Base-by-base conservation (phyloP, 2,797 vertebrate species). In the Eidolon dupreanum region DNA sequence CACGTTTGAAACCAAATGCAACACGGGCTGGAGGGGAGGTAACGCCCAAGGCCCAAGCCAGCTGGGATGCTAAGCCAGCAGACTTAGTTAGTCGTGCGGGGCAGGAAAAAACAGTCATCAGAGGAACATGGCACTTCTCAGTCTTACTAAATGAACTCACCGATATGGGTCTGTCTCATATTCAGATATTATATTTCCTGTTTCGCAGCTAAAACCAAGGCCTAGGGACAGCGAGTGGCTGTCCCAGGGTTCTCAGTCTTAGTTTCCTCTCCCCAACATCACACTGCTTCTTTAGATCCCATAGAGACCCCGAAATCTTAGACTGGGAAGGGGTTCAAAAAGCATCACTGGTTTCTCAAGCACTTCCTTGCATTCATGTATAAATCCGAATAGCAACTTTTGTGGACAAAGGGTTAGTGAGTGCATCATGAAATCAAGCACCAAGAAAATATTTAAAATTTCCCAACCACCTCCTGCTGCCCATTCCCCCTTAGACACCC, bases 1-100 rank as follows among this genome's bases (percentile, higher is more conserved):
- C 3, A 5, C 0, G 8, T 51, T 81, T 43, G 74, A 38, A 78
- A 57, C 36, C 5, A 70, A 88, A 11, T 0, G 0, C 4, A 8
- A 5, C 8, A 1, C 22, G 24, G 13, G 2, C 0, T 2, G 4
- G 28, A 12, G 4, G 4, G 6, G 10, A 7, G 46, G 33, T 6
- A 1, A 92, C 68, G 33, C 4, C 1, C 8, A 22, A 41, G 59
- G 2, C 43, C 68, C 28, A 19, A 0, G 22, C 1, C 24, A 61
- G 57, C 70, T 28, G 81, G 24, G 28, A 12, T 28, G 22, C 20
- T 38, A 24, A 31, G 8, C 4, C 4, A 7, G 1, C 5, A 20
- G 41, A n/a, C 9, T 2, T 4, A 1, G 70, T 2, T 4, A 1
- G 70, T 17, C 12, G 28, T 6, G 33, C 2, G 2, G 22, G 22